Base-by-base conservation (phyloP, 2,797 vertebrate genomes). In the Cyprinella venusta region DNA sequence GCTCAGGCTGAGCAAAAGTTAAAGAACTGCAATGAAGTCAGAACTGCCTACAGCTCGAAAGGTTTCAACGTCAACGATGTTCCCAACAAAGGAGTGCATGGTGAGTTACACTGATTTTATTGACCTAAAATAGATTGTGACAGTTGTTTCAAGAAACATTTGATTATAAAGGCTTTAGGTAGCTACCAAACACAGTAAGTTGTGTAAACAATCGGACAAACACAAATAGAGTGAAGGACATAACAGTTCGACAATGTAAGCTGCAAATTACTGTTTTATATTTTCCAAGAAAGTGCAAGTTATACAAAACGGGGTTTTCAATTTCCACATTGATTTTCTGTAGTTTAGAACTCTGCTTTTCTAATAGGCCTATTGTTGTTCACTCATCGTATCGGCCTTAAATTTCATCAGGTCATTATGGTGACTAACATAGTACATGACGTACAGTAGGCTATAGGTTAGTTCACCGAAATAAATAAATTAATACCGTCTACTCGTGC, bases 41-140 rank as follows among this genome's bases (percentile, higher is more conserved):
- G 93, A n/a, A 93, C 89, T 40, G 96, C 96, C 21, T 97, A 97
- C 93, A 96, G 94, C 89, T 96, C 96, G 89, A 96, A 96, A 83
- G 97, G 96, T 87, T 97, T 98, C 94, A 96, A 97, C 94, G 93
- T 95, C 71, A 96, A 96, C 91, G 97, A 98, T 72, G 96, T 96
- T 12, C 97, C 97, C 88, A 94, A 94, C 92, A 96, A 96, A 92
- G 96, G 95, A 89, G 92, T 97, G 71, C 95, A 94, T 76, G 97
- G 97, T 98, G 93, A 95, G 96, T 89, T 33, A 56, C 72, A 24
- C 52, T 76, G 36, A 26, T 76, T 76, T 76, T 61, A 40, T 42
- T 42, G 6, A 61, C 74, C 4, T n/a, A 7, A 59, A 26, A 42
- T 18, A 54, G 48, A 15, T 38, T 56, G 30, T 36, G 50, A 38